Evolutionary conservation across 2,888 invertebrate species (phyloP).

Genomic region (Serrognathus titanus): DNA sequence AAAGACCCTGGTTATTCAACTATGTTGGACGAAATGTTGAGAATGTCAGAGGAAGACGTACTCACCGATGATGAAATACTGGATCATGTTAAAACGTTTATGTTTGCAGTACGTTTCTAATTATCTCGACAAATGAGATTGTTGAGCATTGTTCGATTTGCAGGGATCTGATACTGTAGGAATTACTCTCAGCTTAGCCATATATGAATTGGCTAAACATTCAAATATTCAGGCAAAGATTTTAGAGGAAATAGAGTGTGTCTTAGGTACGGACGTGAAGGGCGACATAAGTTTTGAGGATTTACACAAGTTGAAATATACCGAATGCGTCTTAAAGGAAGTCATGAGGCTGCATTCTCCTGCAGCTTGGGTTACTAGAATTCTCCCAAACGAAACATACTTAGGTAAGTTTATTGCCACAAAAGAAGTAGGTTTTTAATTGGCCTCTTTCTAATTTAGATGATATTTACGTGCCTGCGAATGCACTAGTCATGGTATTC

Average conservation of each 20-base stretch:
- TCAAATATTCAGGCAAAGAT: conserved; percentile 25
- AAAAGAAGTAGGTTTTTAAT: too few species aligned
- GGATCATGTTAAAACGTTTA: too few species aligned
- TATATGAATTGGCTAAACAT: conserved; percentile 24
- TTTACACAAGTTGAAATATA: not conserved
- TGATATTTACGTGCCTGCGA: conserved; percentile 2
- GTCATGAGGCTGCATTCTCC: not conserved
- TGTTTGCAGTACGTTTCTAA: too few species aligned
- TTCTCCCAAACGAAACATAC: not conserved
- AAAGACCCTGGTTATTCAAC: too few species aligned
- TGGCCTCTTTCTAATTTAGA: too few species aligned
- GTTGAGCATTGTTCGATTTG: conserved; percentile 1
- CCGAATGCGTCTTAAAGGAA: not conserved
- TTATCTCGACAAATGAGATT: too few species aligned
- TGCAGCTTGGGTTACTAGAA: not conserved
- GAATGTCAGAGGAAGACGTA: too few species aligned
- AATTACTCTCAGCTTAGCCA: conserved; percentile 19
- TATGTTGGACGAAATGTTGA: too few species aligned
- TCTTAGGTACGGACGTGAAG: conserved; percentile 10
- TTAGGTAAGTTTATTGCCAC: not conserved
- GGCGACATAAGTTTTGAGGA: conserved; percentile 8
- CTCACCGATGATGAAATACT: too few species aligned
- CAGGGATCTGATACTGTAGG: conserved; percentile 30
- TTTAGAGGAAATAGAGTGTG: conserved; percentile 16
- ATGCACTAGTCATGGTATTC: not conserved